These are phyloP conservation scores for Leucosticte australis DNA, from an alignment of 2,113 vertebrate genomes.

Conservation along the genomic window DNA sequence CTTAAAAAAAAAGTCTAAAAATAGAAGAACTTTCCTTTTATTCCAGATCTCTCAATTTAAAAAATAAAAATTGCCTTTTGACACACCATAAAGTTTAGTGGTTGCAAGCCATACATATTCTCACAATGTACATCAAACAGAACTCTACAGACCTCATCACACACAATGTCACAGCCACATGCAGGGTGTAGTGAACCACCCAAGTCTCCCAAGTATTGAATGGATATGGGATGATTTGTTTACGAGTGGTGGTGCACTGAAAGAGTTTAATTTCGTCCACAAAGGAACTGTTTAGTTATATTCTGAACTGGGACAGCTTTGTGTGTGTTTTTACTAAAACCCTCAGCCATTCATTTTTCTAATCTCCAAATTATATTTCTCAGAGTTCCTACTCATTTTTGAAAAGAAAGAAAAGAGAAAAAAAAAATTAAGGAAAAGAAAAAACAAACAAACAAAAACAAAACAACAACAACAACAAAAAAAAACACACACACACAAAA, in stretches of 20 bases:
- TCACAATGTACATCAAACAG: fast-evolving
- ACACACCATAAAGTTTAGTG: neutral
- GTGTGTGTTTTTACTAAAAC: neutral
- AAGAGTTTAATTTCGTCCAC: neutral
- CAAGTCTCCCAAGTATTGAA: neutral
- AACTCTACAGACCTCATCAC: neutral
- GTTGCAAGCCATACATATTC: neutral
- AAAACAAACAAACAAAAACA: too few relatives aligned
- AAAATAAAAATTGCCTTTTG: neutral
- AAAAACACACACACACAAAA: too few relatives aligned
- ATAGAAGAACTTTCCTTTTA: neutral
- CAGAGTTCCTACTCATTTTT: neutral
- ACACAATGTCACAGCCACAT: fast-evolving
- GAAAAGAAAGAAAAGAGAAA: neutral
- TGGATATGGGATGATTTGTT: fast-evolving
- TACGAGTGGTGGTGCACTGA: neutral
- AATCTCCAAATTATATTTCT: neutral
- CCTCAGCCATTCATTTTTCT: neutral
- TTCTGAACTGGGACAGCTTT: neutral
- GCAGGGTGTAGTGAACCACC: neutral
- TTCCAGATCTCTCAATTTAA: neutral
- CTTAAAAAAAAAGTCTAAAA: neutral
- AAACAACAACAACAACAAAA: too few relatives aligned
- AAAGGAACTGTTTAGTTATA: neutral
- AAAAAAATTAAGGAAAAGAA: too few relatives aligned